A percentile compares a stretch with the other conserved stretches of the same genome.
These are phyloP conservation scores for Heliangelus exortis DNA, from an alignment of 2,797 vertebrate species.

Conservation along the genomic window DNA sequence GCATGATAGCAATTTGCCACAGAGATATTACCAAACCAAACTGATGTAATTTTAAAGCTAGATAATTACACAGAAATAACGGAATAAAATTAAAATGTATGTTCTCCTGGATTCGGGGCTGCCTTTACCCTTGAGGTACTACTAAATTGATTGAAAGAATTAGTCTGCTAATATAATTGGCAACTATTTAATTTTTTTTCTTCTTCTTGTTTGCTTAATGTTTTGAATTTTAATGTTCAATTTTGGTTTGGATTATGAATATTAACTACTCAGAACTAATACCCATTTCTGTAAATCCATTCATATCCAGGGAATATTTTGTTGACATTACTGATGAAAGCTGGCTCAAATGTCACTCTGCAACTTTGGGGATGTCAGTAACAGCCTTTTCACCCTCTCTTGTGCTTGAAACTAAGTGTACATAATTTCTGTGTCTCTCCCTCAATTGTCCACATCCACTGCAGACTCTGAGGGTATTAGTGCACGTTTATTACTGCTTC, in stretches of 20 bases:
- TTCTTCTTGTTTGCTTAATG: background rate
- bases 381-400: slow-evolving; percentile 6
- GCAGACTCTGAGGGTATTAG: background rate
- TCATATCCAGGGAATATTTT: background rate
- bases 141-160: background rate
- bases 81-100: background rate
- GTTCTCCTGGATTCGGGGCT: background rate
- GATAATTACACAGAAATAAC: background rate
- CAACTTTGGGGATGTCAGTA: slow-evolving; percentile 7
- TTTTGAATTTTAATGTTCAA: background rate
- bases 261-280: background rate
- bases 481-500: slow-evolving; percentile 42
- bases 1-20: background rate
- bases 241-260: background rate
- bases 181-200: background rate
- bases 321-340: slow-evolving; percentile 25
- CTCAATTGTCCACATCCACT: background rate
- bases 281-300: background rate
- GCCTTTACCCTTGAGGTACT: background rate
- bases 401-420: background rate
- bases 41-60: background rate
- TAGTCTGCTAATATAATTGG: background rate
- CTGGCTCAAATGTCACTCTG: background rate
- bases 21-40: background rate
- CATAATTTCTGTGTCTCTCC: slow-evolving; percentile 21